Evolutionary conservation across 1,140 invertebrate species (phyloP).

Genomic region (Dysdera silvatica): DNA sequence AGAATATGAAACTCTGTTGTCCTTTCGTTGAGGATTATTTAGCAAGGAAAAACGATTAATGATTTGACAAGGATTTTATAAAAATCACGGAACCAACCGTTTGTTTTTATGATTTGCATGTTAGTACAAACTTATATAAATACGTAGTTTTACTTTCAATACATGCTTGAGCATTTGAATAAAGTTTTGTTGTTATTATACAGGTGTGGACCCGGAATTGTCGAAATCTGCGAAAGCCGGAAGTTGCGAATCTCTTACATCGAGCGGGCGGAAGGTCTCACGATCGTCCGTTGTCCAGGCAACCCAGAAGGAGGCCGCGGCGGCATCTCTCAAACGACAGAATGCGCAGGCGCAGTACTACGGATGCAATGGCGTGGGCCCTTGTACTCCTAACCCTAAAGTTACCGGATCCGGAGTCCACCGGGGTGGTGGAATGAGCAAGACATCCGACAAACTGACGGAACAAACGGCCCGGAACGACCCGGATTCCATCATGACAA

Average conservation of each 20-base stretch:
- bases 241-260: slow-evolving; percentile 11
- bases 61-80: too few species aligned
- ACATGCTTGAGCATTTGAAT: too few species aligned
- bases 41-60: too few species aligned
- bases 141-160: too few species aligned
- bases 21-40: too few species aligned
- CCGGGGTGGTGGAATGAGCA: neutral
- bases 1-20: too few species aligned
- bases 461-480: slow-evolving; percentile 13
- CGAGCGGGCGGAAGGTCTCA: slow-evolving; percentile 2
- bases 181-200: too few species aligned
- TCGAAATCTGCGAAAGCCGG: neutral
- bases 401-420: neutral
- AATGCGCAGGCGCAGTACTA: neutral
- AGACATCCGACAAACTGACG: slow-evolving; percentile 12
- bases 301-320: slow-evolving; percentile 1
- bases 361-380: neutral
- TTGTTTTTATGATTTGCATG: too few species aligned
- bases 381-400: neutral
- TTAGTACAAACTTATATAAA: too few species aligned
- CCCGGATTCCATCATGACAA: neutral
- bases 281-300: slow-evolving; percentile 13
- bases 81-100: too few species aligned
- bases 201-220: too few species aligned
- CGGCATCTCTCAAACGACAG: neutral